Conservation (phyloP, 2,888 invertebrate genomes). For the Pachycephus smyrnensis region DNA sequence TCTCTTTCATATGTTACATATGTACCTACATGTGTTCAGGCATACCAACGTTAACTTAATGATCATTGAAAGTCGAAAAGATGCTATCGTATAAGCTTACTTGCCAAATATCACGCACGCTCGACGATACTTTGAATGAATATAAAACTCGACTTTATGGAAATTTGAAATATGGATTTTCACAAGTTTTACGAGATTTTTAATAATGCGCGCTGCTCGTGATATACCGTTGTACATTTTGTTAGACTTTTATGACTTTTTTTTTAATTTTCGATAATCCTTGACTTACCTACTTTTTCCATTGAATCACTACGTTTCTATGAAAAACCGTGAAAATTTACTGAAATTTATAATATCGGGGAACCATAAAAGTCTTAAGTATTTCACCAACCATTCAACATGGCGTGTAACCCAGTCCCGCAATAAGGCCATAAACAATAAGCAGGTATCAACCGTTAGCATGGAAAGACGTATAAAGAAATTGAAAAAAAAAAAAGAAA, state of each 20-base stretch:
- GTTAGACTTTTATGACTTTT: neutral
- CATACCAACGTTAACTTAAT: neutral
- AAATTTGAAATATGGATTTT: neutral
- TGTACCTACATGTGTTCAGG: neutral
- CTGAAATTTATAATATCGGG: neutral
- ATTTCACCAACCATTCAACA: slow-evolving; percentile 8
- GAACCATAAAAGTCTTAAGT: slow-evolving; percentile 2
- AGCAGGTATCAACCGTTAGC: neutral
- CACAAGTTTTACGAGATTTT: neutral
- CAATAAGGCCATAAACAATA: neutral
- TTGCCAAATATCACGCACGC: neutral
- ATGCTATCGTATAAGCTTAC: neutral
- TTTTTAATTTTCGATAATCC: neutral
- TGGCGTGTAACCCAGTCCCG: neutral
- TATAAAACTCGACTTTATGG: neutral
- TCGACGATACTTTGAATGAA: neutral
- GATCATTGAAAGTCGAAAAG: neutral
- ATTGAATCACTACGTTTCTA: neutral
- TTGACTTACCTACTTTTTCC: neutral
- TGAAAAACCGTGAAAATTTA: neutral
- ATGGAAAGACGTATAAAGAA: neutral
- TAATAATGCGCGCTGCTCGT: neutral
- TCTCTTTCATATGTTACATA: neutral
- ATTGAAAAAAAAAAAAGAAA: neutral
- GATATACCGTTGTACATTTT: neutral